Percentiles rank a stretch among this genome's conserved stretches.
Conservation (phyloP, 2,113 vertebrate species). For the Otus sunia region DNA sequence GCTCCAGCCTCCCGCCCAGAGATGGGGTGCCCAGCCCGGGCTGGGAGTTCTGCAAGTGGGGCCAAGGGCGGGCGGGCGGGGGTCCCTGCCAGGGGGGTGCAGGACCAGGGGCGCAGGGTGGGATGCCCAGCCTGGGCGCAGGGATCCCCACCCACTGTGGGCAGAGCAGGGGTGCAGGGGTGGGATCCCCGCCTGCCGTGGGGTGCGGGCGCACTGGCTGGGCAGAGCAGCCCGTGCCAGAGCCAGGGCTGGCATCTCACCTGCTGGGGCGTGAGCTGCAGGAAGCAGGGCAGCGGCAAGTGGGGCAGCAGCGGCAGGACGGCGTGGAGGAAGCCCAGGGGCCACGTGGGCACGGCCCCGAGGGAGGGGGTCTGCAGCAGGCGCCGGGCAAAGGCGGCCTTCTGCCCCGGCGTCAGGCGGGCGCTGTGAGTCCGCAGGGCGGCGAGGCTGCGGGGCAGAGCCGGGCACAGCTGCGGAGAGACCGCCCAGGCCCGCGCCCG, state of each 20-base stretch:
- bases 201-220: background rate
- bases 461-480: background rate
- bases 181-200: background rate
- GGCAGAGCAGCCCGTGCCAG: background rate
- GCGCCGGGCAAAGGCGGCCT: constrained; percentile 84
- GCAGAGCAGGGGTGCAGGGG: background rate
- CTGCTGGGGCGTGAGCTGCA: constrained; percentile 85
- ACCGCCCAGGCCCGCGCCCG: background rate
- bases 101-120: background rate
- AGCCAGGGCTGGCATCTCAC: constrained; percentile 17
- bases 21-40: no score
- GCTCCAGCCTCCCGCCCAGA: background rate
- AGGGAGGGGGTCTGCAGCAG: constrained; percentile 82
- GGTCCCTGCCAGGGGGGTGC: background rate
- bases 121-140: background rate
- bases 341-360: constrained; percentile 84
- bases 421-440: constrained; percentile 85
- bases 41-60: background rate
- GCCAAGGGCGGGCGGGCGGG: background rate
- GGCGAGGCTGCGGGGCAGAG: constrained; percentile 73
- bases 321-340: constrained; percentile 81
- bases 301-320: constrained; percentile 82
- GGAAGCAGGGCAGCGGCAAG: constrained; percentile 83
- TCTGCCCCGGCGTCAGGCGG: constrained; percentile 84
- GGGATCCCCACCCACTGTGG: background rate